Percentiles rank a stretch among this genome's conserved stretches.
Conservation (phyloP, 2,113 vertebrate species). For the Patagioenas fasciata region DNA sequence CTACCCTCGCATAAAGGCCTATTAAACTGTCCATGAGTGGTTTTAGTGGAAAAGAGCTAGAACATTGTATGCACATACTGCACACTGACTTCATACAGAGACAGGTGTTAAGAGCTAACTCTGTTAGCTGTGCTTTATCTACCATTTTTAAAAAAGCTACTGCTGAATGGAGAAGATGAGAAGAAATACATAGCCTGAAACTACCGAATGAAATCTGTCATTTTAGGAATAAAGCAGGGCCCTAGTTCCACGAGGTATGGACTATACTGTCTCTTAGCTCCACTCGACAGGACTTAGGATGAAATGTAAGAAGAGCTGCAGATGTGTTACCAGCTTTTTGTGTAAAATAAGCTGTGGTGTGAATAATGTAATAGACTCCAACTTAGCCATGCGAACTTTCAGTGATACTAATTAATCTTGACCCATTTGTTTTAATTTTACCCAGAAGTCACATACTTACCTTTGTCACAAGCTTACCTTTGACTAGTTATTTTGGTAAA, state of each 20-base stretch:
- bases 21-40: neutral
- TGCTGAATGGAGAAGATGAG: neutral
- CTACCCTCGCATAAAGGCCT: neutral
- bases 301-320: neutral
- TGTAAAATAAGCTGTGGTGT: neutral
- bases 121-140: neutral
- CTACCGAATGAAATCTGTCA: neutral
- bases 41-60: neutral
- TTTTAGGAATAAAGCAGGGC: neutral
- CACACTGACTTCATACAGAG: neutral
- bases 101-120: neutral
- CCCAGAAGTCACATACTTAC: neutral
- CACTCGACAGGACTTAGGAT: neutral
- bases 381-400: neutral
- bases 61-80: accelerated
- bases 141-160: neutral
- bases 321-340: neutral
- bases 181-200: accelerated
- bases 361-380: neutral
- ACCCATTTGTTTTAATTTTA: neutral
- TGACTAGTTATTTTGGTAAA: neutral
- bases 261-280: neutral
- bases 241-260: neutral
- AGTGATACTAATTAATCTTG: neutral
- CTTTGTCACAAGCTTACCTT: neutral